Evolutionary conservation across 2,888 invertebrate genomes (phyloP), one percentile per base, ranked within the genome.

Genomic region (Panzeria rudis): DNA sequence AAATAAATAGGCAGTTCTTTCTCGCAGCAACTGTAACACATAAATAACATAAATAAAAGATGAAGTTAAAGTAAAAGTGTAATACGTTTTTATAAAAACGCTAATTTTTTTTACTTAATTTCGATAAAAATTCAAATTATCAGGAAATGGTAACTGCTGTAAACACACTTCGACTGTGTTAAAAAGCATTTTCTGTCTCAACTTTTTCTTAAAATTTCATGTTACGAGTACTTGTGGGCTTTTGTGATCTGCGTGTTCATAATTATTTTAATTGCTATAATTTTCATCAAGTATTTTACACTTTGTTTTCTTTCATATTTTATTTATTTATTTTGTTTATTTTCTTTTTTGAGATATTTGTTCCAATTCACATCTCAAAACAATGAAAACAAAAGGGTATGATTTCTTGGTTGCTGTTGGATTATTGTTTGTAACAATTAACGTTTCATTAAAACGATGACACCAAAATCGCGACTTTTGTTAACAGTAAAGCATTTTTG

Each of bases 201-300:
- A 17, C 4, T 54, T 52, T 73, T 61, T 44, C 20, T 56, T 68
- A 44, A 11, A 25, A 25, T 47, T 20, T 56, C 17, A 32, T 29
- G 11, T 17, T 35, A 13, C n/a, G n/a, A 44, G 3, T 13, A 52
- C 35, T 71, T 66, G 25, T 82, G n/a, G 44, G n/a, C 61, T 44
- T 44, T 71, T 35, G 69, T 41, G 44, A 59, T 66, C 20, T 80
- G 76, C 80, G 76, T 84, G 84, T 61, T 71, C 25, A 77, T 80
- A 84, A 80, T 84, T 80, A 80, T 44, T 72, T 84, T 84, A 84
- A 80, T 84, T 84, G 76, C 66, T 80, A 68, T 71, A 84, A 77
- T 80, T 69, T 72, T 59, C 59, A 66, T 52, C 47, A 15, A 83
- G 50, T 73, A 52, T 50, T 71, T 66, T 64, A 54, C 41, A 13